Percentiles rank a stretch among this genome's conserved stretches.
Conservation (phyloP, 2,888 invertebrate species). For the Linnaemya tessellans region DNA sequence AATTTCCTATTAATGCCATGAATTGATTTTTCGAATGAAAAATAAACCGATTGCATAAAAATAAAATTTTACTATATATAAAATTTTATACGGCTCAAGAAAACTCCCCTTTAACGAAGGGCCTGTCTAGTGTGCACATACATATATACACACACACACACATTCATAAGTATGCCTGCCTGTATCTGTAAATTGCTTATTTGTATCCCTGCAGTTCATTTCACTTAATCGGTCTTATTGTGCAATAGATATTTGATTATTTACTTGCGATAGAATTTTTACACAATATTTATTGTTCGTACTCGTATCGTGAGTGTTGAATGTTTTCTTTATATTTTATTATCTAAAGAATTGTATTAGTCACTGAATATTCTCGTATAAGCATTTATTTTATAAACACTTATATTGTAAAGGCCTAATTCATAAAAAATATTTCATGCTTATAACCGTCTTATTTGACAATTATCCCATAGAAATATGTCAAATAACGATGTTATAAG, state of each 20-base stretch:
- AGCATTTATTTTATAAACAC: not conserved
- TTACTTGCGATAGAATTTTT: conserved; percentile 9
- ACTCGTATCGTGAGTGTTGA: not conserved
- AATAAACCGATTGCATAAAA: too few species aligned
- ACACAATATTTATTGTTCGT: conserved; percentile 21
- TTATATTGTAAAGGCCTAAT: conserved; percentile 19
- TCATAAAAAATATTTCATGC: too few species aligned
- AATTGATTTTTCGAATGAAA: too few species aligned
- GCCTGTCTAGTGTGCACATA: not conserved
- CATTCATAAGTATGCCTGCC: not conserved
- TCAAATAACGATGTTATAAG: too few species aligned
- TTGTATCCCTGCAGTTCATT: not conserved
- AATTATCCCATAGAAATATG: too few species aligned
- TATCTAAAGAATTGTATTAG: conserved; percentile 38
- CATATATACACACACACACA: not conserved
- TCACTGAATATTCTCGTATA: conserved; percentile 25
- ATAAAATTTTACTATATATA: too few species aligned
- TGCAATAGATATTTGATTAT: conserved; percentile 30
- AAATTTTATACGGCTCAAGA: too few species aligned
- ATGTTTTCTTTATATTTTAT: conserved; percentile 10
- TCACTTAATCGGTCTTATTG: conserved; percentile 7
- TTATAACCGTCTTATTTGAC: too few species aligned
- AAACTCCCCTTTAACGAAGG: too few species aligned
- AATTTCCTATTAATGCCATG: too few species aligned
- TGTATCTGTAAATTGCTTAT: not conserved